Evolutionary conservation across 2,113 vertebrate genomes (phyloP).

Genomic region (Entelurus aequoreus): DNA sequence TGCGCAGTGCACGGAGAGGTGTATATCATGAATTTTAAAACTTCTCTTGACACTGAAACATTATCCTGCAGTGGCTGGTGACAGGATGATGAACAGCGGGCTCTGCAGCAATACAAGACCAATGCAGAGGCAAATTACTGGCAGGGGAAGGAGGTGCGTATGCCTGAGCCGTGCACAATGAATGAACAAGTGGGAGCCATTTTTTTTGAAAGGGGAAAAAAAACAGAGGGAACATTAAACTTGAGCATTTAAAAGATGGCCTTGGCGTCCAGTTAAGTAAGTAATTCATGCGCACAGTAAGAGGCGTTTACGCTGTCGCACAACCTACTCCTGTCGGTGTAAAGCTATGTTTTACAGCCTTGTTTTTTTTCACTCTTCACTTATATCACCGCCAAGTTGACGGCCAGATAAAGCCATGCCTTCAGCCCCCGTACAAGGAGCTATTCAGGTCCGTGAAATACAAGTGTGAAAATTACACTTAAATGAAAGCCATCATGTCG

Average conservation of each 20-base stretch:
- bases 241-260: conserved; percentile 36
- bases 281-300: conserved; percentile 36
- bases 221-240: conserved; percentile 47
- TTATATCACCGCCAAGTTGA: conserved; percentile 39
- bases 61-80: conserved; percentile 57
- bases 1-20: conserved; percentile 23
- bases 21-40: conserved; percentile 57
- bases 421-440: conserved; percentile 49
- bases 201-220: neutral
- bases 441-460: conserved; percentile 58
- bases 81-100: conserved; percentile 63
- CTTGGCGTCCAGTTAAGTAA: conserved; percentile 29
- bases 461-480: conserved; percentile 47
- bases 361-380: conserved; percentile 51
- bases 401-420: conserved; percentile 49
- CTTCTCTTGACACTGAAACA: conserved; percentile 56
- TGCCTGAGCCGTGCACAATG: conserved; percentile 39
- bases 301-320: conserved; percentile 1
- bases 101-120: conserved; percentile 48
- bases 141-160: conserved; percentile 54
- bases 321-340: conserved; percentile 26
- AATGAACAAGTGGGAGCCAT: conserved; percentile 50
- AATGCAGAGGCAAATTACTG: conserved; percentile 56
- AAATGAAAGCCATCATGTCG: conserved; percentile 36
- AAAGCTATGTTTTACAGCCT: conserved; percentile 47